Evolutionary conservation across 1,140 invertebrate genomes (phyloP).

Genomic region (Zelostemma sp.): DNA sequence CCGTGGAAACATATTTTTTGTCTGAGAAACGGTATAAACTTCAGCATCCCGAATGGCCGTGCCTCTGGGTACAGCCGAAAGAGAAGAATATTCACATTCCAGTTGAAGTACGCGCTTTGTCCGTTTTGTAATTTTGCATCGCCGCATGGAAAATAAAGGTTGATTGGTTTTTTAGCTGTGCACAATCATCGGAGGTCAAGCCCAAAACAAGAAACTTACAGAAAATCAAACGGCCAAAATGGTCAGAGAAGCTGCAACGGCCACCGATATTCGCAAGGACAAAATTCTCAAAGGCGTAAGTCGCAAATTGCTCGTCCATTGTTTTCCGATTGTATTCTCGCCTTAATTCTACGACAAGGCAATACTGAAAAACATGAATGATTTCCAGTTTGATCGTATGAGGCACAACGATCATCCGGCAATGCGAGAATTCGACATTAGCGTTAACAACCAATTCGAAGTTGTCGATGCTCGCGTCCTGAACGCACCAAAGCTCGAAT

Average conservation of each 20-base stretch:
- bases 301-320: not conserved
- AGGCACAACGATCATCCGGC: slow-evolving; percentile 65
- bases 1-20: slow-evolving; percentile 71
- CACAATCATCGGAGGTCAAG: slow-evolving; percentile 73
- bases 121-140: not conserved
- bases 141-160: not conserved
- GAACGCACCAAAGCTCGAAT: slow-evolving; percentile 70
- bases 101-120: slow-evolving; percentile 41
- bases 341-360: not conserved
- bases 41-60: slow-evolving; percentile 72
- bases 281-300: slow-evolving; percentile 74
- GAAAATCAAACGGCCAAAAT: slow-evolving; percentile 75
- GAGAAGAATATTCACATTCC: slow-evolving; percentile 62
- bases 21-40: slow-evolving; percentile 67
- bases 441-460: slow-evolving; percentile 70
- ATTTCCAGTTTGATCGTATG: slow-evolving; percentile 11
- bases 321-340: too few relatives aligned
- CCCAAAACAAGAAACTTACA: slow-evolving; percentile 70
- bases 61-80: slow-evolving; percentile 65
- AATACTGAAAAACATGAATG: not conserved
- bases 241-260: slow-evolving; percentile 76
- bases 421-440: slow-evolving; percentile 74
- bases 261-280: slow-evolving; percentile 71
- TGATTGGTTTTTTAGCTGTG: slow-evolving; percentile 66
- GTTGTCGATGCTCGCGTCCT: slow-evolving; percentile 73